A percentile compares a stretch with the other conserved stretches of the same genome.
These are phyloP conservation scores for Pelodiscus sinensis DNA, from an alignment of 2,113 vertebrate species.

Conservation along the genomic window DNA sequence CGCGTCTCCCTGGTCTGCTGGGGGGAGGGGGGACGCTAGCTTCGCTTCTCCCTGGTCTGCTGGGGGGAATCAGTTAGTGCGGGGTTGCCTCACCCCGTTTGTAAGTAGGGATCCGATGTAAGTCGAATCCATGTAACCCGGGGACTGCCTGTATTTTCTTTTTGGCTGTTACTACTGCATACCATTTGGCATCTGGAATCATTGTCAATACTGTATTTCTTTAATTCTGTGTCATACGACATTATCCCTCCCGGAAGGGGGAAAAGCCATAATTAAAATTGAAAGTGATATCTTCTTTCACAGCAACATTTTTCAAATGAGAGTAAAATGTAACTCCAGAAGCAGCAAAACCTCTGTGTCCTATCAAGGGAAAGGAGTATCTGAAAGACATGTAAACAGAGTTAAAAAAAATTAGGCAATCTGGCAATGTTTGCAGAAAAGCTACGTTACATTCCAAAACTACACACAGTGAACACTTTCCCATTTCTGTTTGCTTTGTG, in stretches of 20 bases:
- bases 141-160: no score
- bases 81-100: no score
- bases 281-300: slow-evolving; percentile 5
- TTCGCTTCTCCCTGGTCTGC: no score
- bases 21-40: no score
- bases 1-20: no score
- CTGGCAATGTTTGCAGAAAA: slow-evolving; percentile 4
- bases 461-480: slow-evolving; percentile 16
- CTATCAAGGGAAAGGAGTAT: slow-evolving; percentile 12
- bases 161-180: not conserved
- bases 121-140: no score
- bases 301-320: not conserved
- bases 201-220: slow-evolving; percentile 22
- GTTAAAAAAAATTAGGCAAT: not conserved
- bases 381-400: slow-evolving; percentile 14
- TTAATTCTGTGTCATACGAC: not conserved
- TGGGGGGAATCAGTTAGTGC: no score
- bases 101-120: no score
- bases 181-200: not conserved
- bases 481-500: slow-evolving; percentile 12
- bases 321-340: not conserved
- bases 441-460: slow-evolving; percentile 6
- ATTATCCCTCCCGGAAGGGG: slow-evolving; percentile 1
- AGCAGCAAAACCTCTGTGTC: not conserved
- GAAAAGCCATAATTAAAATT: slow-evolving; percentile 12